Percentiles rank a stretch among this genome's conserved stretches.
These are phyloP conservation scores for Paramormyrops kingsleyae DNA, from an alignment of 2,113 vertebrate species.

Conservation along the genomic window DNA sequence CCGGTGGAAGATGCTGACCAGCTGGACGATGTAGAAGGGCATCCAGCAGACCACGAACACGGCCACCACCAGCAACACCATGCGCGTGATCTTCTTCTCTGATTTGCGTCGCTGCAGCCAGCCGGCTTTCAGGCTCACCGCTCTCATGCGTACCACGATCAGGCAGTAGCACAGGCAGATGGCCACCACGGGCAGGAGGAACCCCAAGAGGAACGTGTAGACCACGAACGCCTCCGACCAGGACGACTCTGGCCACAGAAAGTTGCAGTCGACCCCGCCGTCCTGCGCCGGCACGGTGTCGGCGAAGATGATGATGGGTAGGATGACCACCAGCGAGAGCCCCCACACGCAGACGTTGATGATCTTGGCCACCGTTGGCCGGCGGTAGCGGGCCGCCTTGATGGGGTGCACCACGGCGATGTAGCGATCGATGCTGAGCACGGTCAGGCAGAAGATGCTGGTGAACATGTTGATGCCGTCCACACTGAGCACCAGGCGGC, in stretches of 20 bases:
- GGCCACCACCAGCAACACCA: constrained; percentile 42
- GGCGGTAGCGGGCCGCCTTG: constrained; percentile 34
- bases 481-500: constrained; percentile 37
- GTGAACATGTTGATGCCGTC: constrained; percentile 45
- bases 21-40: constrained; percentile 40
- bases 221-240: constrained; percentile 40
- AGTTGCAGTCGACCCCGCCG: constrained; percentile 33
- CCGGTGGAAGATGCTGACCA: constrained; percentile 30
- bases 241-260: constrained; percentile 34
- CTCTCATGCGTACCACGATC: constrained; percentile 35
- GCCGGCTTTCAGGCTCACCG: constrained; percentile 30
- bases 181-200: constrained; percentile 37
- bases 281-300: constrained; percentile 24
- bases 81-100: constrained; percentile 38
- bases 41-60: constrained; percentile 42
- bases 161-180: constrained; percentile 45
- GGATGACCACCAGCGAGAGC: constrained; percentile 38
- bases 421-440: constrained; percentile 36
- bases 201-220: constrained; percentile 41
- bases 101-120: constrained; percentile 29
- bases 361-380: constrained; percentile 37
- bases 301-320: constrained; percentile 41
- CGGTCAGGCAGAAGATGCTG: constrained; percentile 46
- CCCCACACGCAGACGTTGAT: constrained; percentile 39
- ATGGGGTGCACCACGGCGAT: constrained; percentile 42